Percentiles rank a stretch among this genome's conserved stretches.
These are phyloP conservation scores for Emesis russula DNA, from an alignment of 2,888 invertebrate genomes.

Conservation along the genomic window DNA sequence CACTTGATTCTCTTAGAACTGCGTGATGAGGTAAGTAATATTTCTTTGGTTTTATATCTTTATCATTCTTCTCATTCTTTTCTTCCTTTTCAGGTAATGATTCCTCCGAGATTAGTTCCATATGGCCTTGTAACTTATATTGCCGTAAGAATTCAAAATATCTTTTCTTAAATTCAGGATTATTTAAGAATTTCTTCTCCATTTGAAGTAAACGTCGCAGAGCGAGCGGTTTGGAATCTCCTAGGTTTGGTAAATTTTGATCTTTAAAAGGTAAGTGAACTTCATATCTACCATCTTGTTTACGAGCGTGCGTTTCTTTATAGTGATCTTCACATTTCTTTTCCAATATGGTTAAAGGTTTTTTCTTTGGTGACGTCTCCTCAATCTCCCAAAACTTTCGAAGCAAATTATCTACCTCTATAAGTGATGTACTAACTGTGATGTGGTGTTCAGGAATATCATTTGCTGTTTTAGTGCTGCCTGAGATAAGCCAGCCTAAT, in stretches of 20 bases:
- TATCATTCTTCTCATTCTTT: slow-evolving; percentile 38
- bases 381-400: slow-evolving; percentile 82
- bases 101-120: slow-evolving; percentile 54
- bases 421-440: slow-evolving; percentile 56
- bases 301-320: slow-evolving; percentile 56
- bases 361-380: slow-evolving; percentile 60
- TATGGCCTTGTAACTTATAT: slow-evolving; percentile 71
- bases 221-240: slow-evolving; percentile 62
- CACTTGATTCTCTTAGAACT: slow-evolving; percentile 60
- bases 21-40: slow-evolving; percentile 83
- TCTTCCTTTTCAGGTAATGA: no score
- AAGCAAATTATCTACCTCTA: slow-evolving; percentile 70
- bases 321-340: slow-evolving; percentile 75
- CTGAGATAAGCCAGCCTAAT: slow-evolving; percentile 81
- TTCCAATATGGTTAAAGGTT: slow-evolving; percentile 58
- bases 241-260: slow-evolving; percentile 55
- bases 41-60: slow-evolving; percentile 43
- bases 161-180: slow-evolving; percentile 70
- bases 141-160: slow-evolving; percentile 76
- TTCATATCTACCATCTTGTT: slow-evolving; percentile 68
- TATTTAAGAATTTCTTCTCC: slow-evolving; percentile 58
- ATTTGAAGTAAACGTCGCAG: slow-evolving; percentile 63
- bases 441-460: slow-evolving; percentile 47
- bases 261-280: slow-evolving; percentile 75
- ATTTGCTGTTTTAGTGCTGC: slow-evolving; percentile 59